Percentiles rank a stretch among this genome's conserved stretches.
phyloP scores from a whole-genome alignment of 2,113 vertebrate genomes.

The Mesocricetus auratus region DNA sequence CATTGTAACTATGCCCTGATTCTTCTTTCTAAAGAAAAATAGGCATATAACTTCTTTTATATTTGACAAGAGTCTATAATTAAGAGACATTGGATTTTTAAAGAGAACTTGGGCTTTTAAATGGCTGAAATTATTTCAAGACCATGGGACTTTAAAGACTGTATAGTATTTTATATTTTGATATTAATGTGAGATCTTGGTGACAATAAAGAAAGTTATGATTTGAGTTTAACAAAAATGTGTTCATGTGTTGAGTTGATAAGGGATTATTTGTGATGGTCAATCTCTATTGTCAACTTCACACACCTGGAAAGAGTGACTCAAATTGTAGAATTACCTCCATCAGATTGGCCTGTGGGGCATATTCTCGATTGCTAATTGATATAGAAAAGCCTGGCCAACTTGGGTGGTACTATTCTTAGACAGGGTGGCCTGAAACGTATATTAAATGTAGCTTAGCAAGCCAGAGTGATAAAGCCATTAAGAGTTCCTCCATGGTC shows the following conservation, averaged over 20 bases:
- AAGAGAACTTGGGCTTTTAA: not conserved
- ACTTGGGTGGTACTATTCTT: not conserved
- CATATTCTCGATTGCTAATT: not conserved
- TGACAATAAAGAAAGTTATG: not conserved
- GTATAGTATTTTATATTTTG: not conserved
- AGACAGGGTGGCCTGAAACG: not conserved
- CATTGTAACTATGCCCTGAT: not conserved
- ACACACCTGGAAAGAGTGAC: not conserved
- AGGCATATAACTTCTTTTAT: not conserved
- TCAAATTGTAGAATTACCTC: not conserved
- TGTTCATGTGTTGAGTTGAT: not conserved
- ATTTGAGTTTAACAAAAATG: not conserved
- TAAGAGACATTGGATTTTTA: not conserved
- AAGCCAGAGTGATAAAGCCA: not conserved
- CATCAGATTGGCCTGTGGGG: not conserved
- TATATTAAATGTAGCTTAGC: not conserved
- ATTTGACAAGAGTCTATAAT: not conserved
- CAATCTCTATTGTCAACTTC: not conserved
- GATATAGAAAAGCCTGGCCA: not conserved
- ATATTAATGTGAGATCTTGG: not conserved
- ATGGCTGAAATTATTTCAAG: not conserved
- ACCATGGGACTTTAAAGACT: not conserved
- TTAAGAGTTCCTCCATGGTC: not conserved
- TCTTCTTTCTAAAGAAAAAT: not conserved
- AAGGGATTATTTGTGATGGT: not conserved